Conservation (phyloP, 2,113 vertebrate species). For the Crotalus viridis region DNA sequence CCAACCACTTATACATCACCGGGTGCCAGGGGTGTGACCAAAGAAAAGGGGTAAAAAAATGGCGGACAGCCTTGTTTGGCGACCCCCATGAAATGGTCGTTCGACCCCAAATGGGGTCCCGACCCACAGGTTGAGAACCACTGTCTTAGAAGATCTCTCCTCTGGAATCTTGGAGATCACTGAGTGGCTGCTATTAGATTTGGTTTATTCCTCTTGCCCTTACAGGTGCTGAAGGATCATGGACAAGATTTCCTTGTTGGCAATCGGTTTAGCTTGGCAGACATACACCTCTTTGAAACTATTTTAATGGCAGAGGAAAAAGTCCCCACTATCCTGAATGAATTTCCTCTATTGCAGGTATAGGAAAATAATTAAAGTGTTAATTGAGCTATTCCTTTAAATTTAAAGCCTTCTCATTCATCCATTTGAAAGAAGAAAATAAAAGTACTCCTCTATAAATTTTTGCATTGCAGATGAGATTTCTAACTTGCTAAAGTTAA, state of each 20-base stretch:
- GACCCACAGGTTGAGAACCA: too few relatives aligned
- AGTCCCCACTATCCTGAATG: conserved; percentile 68
- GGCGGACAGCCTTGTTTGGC: too few relatives aligned
- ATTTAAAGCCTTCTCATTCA: background rate
- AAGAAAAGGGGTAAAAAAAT: too few relatives aligned
- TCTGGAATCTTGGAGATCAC: background rate
- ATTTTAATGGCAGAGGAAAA: conserved; percentile 87
- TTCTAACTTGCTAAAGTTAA: too few relatives aligned
- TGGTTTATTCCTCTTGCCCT: background rate
- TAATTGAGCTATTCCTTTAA: background rate
- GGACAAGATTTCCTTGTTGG: conserved; percentile 79
- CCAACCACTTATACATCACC: too few relatives aligned
- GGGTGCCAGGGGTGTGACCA: too few relatives aligned
- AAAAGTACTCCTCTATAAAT: background rate
- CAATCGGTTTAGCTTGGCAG: conserved; percentile 78
- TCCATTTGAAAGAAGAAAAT: background rate
- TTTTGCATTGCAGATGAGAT: background rate
- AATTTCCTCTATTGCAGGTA: conserved; percentile 84
- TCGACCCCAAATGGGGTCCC: too few relatives aligned
- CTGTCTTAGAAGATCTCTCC: too few relatives aligned
- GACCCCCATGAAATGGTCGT: too few relatives aligned
- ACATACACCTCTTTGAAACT: conserved; percentile 81
- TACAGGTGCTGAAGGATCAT: conserved; percentile 69
- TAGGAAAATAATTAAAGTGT: background rate
- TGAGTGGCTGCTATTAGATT: background rate